These are phyloP conservation scores for Nowickia ferox DNA, from an alignment of 2,888 invertebrate species.

Conservation along the genomic window DNA sequence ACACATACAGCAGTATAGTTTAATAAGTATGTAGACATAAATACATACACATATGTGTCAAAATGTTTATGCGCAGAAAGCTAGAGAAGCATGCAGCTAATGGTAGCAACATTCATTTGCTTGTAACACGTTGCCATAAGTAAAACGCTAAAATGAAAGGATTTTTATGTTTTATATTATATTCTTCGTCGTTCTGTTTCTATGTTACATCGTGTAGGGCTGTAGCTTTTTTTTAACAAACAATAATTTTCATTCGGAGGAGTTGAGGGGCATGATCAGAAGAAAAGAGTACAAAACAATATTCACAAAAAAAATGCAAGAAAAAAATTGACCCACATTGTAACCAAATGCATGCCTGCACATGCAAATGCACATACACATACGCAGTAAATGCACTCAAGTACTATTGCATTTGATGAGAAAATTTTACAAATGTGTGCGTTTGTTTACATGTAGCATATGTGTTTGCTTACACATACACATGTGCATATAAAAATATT, in stretches of 20 bases:
- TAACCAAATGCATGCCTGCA: conserved; percentile 17
- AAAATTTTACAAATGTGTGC: conserved; percentile 9
- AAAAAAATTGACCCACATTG: conserved; percentile 59
- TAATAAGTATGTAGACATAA: conserved; percentile 7
- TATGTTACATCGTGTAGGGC: conserved; percentile 41
- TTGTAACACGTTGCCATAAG: conserved; percentile 64
- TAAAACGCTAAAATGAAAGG: conserved; percentile 40
- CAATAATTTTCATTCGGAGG: conserved; percentile 14
- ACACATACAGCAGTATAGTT: conserved; percentile 11
- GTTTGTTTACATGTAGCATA: no score
- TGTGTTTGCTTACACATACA: background rate
- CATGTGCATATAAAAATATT: conserved; percentile 17
- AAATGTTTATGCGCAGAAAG: background rate
- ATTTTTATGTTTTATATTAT: conserved; percentile 26
- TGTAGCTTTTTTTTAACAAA: conserved; percentile 26
- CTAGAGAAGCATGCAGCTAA: conserved; percentile 32
- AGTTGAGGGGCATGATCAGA: background rate
- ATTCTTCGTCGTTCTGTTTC: conserved; percentile 16
- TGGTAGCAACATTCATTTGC: conserved; percentile 51
- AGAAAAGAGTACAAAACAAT: conserved; percentile 2
- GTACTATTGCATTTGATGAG: conserved; percentile 16
- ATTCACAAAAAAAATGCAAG: background rate
- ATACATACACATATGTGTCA: conserved; percentile 24
- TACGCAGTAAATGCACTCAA: conserved; percentile 13
- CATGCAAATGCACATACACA: background rate